These are phyloP conservation scores for Patella ulyssiponensis DNA, from an alignment of 2,888 invertebrate genomes.

Conservation along the genomic window DNA sequence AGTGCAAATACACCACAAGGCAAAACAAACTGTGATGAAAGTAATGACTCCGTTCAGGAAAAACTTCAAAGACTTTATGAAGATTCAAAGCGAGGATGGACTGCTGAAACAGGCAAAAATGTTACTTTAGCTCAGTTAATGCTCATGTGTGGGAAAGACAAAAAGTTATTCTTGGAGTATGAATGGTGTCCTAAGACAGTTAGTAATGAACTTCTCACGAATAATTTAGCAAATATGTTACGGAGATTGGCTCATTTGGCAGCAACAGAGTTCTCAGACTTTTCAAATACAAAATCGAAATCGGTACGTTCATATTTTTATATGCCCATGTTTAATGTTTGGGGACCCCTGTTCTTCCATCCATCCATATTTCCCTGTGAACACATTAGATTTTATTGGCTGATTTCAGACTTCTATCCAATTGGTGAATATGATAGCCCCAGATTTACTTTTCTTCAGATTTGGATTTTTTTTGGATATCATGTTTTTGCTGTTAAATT, in stretches of 20 bases:
- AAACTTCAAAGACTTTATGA: constrained; percentile 15
- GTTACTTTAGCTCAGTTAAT: constrained; percentile 92
- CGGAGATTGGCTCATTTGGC: constrained; percentile 64
- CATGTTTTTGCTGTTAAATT: too few species aligned
- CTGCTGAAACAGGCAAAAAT: constrained; percentile 81
- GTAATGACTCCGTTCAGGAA: constrained; percentile 15
- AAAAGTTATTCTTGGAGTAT: constrained; percentile 72
- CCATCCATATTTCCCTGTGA: too few species aligned
- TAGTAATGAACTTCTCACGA: constrained; percentile 31
- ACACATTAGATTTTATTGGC: too few species aligned
- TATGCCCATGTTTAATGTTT: too few species aligned
- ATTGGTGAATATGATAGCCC: too few species aligned
- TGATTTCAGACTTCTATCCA: too few species aligned
- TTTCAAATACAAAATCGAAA: constrained; percentile 25
- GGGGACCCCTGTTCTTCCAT: too few species aligned
- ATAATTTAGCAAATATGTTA: constrained; percentile 61
- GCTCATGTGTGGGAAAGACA: constrained; percentile 78
- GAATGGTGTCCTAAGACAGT: constrained; percentile 65
- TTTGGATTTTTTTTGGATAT: too few species aligned
- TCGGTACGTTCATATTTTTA: background rate
- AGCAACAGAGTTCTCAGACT: constrained; percentile 64
- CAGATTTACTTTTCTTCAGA: too few species aligned
- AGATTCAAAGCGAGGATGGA: constrained; percentile 80
- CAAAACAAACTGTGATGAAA: constrained; percentile 19
- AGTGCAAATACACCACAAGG: constrained; percentile 24